A percentile compares a stretch with the other conserved stretches of the same genome.
phyloP scores from a whole-genome alignment of 2,113 vertebrate species.

The Oxyura jamaicensis region DNA sequence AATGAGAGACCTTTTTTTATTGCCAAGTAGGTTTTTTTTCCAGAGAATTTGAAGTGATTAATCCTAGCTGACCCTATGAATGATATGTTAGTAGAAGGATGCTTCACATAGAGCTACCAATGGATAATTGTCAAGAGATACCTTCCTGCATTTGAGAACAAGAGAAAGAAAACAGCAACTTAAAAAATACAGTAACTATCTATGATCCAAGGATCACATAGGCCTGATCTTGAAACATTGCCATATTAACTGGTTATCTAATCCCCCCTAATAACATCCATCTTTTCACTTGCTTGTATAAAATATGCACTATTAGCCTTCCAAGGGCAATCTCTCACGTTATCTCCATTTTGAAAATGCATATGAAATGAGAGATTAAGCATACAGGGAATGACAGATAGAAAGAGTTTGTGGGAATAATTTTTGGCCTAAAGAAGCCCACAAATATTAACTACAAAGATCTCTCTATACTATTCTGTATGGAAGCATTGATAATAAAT shows the following conservation, averaged over 20 bases:
- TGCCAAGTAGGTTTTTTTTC: neutral
- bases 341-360: neutral
- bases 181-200: neutral
- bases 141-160: neutral
- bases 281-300: neutral
- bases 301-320: neutral
- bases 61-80: neutral
- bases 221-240: neutral
- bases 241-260: neutral
- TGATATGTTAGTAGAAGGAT: neutral
- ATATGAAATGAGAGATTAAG: constrained; percentile 30
- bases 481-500: constrained; percentile 36
- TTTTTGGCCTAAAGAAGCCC: constrained; percentile 51
- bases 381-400: neutral
- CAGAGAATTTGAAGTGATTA: neutral
- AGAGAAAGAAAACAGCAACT: neutral
- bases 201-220: neutral
- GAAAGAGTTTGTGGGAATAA: constrained; percentile 54
- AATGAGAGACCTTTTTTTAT: neutral
- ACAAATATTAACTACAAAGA: constrained; percentile 39
- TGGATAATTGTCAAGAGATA: neutral
- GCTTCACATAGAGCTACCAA: neutral
- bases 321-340: neutral
- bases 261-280: neutral
- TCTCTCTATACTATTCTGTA: constrained; percentile 12